Evolutionary conservation across 2,888 invertebrate species (phyloP).

Genomic region (Coleophora flavipennella): DNA sequence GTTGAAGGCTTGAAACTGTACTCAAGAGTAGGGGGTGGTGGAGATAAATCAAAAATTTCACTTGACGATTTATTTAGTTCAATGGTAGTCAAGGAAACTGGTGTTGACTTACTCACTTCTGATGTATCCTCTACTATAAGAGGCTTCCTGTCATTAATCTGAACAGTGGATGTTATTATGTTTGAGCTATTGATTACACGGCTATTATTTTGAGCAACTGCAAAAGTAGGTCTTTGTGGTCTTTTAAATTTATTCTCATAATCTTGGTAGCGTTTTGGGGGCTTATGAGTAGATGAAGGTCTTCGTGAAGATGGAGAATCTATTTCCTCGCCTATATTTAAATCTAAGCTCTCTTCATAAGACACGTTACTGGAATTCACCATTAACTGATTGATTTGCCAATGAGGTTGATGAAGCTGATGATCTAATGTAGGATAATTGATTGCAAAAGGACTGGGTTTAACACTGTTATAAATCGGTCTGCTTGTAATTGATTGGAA

Average conservation of each 20-base stretch:
- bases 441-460: slow-evolving; percentile 59
- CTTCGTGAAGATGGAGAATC: slow-evolving; percentile 26
- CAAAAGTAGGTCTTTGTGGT: slow-evolving; percentile 33
- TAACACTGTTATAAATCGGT: slow-evolving; percentile 43
- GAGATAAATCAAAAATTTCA: slow-evolving; percentile 64
- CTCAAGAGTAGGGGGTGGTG: slow-evolving; percentile 60
- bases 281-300: slow-evolving; percentile 26
- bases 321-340: slow-evolving; percentile 63
- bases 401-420: slow-evolving; percentile 63
- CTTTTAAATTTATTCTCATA: slow-evolving; percentile 32
- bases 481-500: slow-evolving; percentile 53
- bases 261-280: slow-evolving; percentile 21
- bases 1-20: slow-evolving; percentile 56
- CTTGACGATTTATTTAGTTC: slow-evolving; percentile 44
- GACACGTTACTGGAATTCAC: slow-evolving; percentile 53
- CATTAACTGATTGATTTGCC: slow-evolving; percentile 63
- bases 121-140: slow-evolving; percentile 44
- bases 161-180: slow-evolving; percentile 64
- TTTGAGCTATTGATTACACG: slow-evolving; percentile 39
- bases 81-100: slow-evolving; percentile 40
- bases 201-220: slow-evolving; percentile 26
- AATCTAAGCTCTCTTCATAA: slow-evolving; percentile 52
- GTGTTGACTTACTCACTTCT: slow-evolving; percentile 40
- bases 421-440: slow-evolving; percentile 49
- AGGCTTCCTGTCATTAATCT: slow-evolving; percentile 60